phyloP scores from a whole-genome alignment of 2,797 vertebrate genomes.

The Distichodus sexfasciatus region DNA sequence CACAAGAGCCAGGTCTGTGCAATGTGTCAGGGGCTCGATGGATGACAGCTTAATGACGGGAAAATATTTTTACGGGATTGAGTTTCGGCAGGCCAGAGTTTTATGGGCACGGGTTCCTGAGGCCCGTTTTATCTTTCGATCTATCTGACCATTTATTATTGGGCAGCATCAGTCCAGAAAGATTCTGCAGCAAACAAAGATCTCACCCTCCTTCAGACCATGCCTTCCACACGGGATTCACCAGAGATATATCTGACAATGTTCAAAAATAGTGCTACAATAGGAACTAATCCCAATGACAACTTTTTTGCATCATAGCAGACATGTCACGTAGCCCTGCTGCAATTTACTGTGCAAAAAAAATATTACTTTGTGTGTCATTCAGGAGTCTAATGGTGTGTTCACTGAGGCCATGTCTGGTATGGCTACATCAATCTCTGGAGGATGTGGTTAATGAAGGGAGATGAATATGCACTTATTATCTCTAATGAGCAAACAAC shows the following conservation, averaged over 20 bases:
- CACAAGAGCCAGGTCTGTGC: too few species aligned
- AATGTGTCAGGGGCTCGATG: conserved; percentile 62
- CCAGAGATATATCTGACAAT: conserved; percentile 6
- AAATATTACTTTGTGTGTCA: too few species aligned
- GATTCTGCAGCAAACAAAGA: not conserved
- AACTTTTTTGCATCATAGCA: not conserved
- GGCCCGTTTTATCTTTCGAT: conserved; percentile 67
- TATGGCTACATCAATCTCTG: too few species aligned
- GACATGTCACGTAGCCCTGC: too few species aligned
- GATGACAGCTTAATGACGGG: conserved; percentile 83
- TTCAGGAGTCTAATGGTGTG: too few species aligned
- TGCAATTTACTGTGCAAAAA: too few species aligned
- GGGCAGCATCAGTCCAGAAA: conserved; percentile 29
- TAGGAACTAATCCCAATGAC: conserved; percentile 10
- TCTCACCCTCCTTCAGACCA: conserved; percentile 15
- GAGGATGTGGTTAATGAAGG: too few species aligned
- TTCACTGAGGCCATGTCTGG: too few species aligned
- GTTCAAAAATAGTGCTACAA: conserved; percentile 26
- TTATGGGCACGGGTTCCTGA: conserved; percentile 67
- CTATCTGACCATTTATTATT: conserved; percentile 59
- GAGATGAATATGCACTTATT: too few species aligned
- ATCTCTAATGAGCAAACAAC: too few species aligned
- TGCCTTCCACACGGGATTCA: not conserved
- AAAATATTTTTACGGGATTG: conserved; percentile 84
- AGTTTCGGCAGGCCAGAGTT: conserved; percentile 68